Conservation (phyloP, 2,113 vertebrate species). For the Mastomys natalensis region DNA sequence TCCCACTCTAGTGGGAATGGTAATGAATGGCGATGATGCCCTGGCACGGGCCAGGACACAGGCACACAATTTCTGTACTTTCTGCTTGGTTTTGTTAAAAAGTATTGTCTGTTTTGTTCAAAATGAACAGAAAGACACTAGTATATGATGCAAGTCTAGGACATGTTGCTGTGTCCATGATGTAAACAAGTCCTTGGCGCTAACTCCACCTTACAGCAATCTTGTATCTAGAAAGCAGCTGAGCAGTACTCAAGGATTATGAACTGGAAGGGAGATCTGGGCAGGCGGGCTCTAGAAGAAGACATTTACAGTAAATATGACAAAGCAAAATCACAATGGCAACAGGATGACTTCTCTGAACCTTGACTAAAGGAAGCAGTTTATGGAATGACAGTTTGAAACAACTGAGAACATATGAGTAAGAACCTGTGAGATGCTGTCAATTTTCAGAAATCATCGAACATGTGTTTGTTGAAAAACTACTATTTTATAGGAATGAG, state of each 20-base stretch:
- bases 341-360: background rate
- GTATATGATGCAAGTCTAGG: background rate
- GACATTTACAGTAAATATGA: slow-evolving; percentile 9
- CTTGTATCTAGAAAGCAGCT: background rate
- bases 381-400: slow-evolving; percentile 1
- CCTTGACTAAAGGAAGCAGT: slow-evolving; percentile 16
- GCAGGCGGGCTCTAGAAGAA: background rate
- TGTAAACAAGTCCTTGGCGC: background rate
- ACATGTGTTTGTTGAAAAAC: background rate
- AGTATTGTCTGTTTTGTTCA: background rate
- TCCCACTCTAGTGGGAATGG: background rate
- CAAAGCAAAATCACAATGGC: background rate
- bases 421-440: background rate
- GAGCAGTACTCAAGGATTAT: background rate
- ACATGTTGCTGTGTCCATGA: background rate
- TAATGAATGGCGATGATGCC: background rate
- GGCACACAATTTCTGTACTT: background rate
- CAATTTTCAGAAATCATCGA: slow-evolving; percentile 30
- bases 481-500: background rate
- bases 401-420: background rate
- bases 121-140: background rate
- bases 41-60: background rate
- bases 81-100: background rate
- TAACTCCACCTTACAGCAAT: background rate
- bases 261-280: background rate